Evolutionary conservation across 2,888 invertebrate genomes (phyloP).

Genomic region (Sycophila texana): DNA sequence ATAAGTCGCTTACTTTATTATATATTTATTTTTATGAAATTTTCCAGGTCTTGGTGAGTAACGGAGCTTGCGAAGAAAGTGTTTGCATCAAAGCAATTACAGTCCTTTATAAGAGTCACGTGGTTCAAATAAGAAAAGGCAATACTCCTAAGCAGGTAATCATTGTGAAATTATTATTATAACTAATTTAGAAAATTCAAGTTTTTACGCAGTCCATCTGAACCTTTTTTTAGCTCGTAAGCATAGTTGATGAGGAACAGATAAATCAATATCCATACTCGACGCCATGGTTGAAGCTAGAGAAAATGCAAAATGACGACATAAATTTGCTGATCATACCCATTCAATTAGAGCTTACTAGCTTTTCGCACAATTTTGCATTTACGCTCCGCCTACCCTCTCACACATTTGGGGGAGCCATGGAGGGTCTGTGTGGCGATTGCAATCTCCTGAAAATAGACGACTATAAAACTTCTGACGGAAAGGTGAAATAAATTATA

Average conservation of each 20-base stretch:
- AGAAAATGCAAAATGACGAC: slow-evolving; percentile 79
- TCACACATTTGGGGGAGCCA: slow-evolving; percentile 82
- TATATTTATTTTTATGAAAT: neutral
- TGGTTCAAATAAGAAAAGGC: slow-evolving; percentile 74
- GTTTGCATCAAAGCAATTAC: slow-evolving; percentile 84
- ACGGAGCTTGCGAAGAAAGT: slow-evolving; percentile 82
- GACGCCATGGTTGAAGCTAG: slow-evolving; percentile 81
- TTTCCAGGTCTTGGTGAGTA: slow-evolving; percentile 82
- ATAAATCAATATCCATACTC: slow-evolving; percentile 78
- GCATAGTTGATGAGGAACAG: slow-evolving; percentile 76
- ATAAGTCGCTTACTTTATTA: neutral
- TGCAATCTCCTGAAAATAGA: slow-evolving; percentile 80
- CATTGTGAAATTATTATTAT: neutral
- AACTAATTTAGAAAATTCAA: neutral
- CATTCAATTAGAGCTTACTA: slow-evolving; percentile 84
- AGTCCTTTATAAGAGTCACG: slow-evolving; percentile 81
- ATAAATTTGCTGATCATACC: slow-evolving; percentile 81
- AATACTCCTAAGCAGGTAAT: slow-evolving; percentile 54
- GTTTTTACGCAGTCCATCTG: neutral
- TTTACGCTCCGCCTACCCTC: slow-evolving; percentile 82
- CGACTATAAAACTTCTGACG: slow-evolving; percentile 78
- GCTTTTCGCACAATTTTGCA: slow-evolving; percentile 72
- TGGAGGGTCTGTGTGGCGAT: slow-evolving; percentile 89
- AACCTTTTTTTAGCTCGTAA: slow-evolving; percentile 75
- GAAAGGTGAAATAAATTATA: slow-evolving; percentile 66